Conservation (phyloP, 1,140 invertebrate species). For the Epicauta chinensis region DNA sequence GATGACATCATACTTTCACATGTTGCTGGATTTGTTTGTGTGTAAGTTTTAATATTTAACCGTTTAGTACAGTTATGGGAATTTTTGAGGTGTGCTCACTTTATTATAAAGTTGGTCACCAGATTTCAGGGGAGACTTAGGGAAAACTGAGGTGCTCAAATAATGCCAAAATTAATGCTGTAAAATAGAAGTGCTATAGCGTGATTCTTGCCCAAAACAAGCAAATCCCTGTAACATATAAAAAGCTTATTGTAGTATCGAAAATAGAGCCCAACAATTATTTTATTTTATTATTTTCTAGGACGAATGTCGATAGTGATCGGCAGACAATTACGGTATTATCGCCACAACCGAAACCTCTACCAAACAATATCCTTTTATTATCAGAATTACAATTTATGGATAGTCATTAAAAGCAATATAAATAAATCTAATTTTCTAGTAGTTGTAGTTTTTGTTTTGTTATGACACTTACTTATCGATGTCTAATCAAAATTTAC, state of each 20-base stretch:
- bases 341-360: conserved; percentile 84
- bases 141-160: no score
- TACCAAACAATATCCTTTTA: conserved; percentile 72
- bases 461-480: not conserved
- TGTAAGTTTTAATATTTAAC: conserved; percentile 82
- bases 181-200: no score
- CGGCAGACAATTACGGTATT: conserved; percentile 80
- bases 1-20: conserved; percentile 84
- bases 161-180: conserved; percentile 2
- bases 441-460: not conserved
- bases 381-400: conserved; percentile 83
- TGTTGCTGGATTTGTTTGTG: conserved; percentile 87
- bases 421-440: conserved; percentile 17
- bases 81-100: no score
- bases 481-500: not conserved
- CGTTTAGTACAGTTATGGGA: no score
- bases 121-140: no score
- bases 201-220: no score
- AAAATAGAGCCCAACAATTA: no score
- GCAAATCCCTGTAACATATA: no score
- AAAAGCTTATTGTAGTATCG: no score
- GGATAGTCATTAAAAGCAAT: conserved; percentile 60
- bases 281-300: no score
- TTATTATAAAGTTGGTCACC: no score
- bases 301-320: conserved; percentile 85